Percentiles rank a stretch among this genome's conserved stretches.
These are phyloP conservation scores for Parotia lawesii DNA, from an alignment of 2,113 vertebrate genomes.

Conservation along the genomic window DNA sequence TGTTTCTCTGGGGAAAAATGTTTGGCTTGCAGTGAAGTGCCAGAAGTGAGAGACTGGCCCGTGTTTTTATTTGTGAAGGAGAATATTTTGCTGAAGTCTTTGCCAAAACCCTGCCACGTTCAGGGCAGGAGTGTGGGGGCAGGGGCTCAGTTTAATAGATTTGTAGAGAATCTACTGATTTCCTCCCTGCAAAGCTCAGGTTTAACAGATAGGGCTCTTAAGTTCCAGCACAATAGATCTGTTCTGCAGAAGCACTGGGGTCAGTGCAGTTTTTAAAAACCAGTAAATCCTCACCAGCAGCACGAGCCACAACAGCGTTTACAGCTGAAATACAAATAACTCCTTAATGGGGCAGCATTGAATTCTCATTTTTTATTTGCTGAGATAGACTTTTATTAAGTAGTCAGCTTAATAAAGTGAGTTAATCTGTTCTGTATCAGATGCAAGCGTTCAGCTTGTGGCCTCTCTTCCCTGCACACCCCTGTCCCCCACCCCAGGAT, in stretches of 20 bases:
- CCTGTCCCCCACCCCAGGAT: neutral
- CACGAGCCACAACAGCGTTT: neutral
- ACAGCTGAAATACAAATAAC: neutral
- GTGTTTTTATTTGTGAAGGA: neutral
- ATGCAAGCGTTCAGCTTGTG: neutral
- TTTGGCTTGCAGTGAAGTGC: neutral
- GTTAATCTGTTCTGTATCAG: neutral
- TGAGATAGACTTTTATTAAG: neutral
- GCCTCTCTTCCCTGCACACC: neutral
- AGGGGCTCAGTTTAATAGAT: neutral
- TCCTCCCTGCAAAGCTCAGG: neutral
- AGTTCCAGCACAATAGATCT: neutral
- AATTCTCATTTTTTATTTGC: neutral
- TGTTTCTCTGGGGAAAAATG: neutral
- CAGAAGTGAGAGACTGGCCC: neutral
- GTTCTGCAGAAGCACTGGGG: neutral
- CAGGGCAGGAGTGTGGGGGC: neutral
- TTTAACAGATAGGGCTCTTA: neutral
- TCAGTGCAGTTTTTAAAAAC: neutral
- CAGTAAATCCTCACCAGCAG: neutral
- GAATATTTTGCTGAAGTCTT: neutral
- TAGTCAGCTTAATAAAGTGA: neutral
- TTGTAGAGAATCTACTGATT: neutral
- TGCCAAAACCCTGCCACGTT: neutral
- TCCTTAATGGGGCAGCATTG: neutral